Conservation (phyloP, 2,113 vertebrate genomes). For the Lycocorax pyrrhopterus region DNA sequence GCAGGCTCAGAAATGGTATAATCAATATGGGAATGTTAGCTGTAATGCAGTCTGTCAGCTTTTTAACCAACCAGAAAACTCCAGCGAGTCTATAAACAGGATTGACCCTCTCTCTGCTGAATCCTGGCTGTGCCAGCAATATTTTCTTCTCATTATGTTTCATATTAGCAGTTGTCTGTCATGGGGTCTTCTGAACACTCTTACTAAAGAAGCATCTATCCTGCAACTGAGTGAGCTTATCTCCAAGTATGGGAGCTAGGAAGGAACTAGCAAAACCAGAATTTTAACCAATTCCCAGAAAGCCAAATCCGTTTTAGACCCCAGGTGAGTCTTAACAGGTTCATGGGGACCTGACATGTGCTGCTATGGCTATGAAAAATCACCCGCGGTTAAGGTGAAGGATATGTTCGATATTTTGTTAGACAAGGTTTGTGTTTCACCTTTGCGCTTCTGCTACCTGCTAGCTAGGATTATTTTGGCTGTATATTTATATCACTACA, state of each 20-base stretch:
- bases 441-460: not conserved
- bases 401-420: not conserved
- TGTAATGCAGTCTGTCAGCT: constrained; percentile 90
- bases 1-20: constrained; percentile 84
- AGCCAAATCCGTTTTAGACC: not conserved
- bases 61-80: constrained; percentile 88
- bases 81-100: constrained; percentile 82
- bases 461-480: not conserved
- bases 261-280: not conserved
- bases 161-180: constrained; percentile 27
- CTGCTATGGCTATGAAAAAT: not conserved
- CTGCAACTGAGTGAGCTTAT: not conserved
- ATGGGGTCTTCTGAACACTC: not conserved
- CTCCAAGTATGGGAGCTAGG: not conserved
- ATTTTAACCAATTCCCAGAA: not conserved
- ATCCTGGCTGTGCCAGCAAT: constrained; percentile 5
- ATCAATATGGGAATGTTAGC: constrained; percentile 91
- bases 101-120: constrained; percentile 35
- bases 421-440: not conserved
- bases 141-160: not conserved
- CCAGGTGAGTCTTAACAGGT: not conserved
- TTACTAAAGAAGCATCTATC: not conserved
- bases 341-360: not conserved
- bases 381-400: not conserved
- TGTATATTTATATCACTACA: not conserved